Base-by-base conservation (phyloP, 2,797 vertebrate genomes). In the Microctenopoma lineatum region DNA sequence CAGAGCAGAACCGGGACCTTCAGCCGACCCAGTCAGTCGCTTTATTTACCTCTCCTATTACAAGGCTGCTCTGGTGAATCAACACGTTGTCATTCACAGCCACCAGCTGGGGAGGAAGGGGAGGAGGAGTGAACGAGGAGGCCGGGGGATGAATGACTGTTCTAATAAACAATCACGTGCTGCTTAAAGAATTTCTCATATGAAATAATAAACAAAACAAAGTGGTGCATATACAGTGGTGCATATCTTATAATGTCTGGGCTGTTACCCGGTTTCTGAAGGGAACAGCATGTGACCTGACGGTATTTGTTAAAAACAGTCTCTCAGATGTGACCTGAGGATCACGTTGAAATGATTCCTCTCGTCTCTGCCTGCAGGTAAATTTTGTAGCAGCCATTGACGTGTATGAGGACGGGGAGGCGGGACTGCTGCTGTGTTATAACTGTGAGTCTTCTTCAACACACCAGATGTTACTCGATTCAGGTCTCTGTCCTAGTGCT, bases 361-460 rank as follows among this genome's bases (percentile, higher is more conserved):
- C 58, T 66, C 21, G 14, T 76, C 44, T 72, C 90, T 92, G 88
- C 84, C 93, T 92, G 76, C 96, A 99, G 98, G 97, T 98, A 87
- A 96, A 97, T 94, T 99, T 98, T 79, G 97, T 99, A 81, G 95
- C 97, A 73, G 97, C 97, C 90, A 97, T 99, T 89, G 98, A 99
- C 84, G 96, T 99, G 39, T 99, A 99, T 42, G 98, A 99, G 93
- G 98, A 99, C 14, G 98, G 98, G 29, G 98, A 99, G 80, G 97
- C 98, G 1, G 98, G 97, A 56, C 92, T 99, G 47, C 93, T 99
- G 65, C 79, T 99, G 79, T 99, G 97, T 84, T 98, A 98, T 83
- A 99, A 99, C 93, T 99, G 98, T 99, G 92, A 96, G 97, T 97
- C 63, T 69, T 54, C 57, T 64, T 70, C 44, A 48, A 52, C 51